phyloP scores from a whole-genome alignment of 1,140 invertebrate species.

The Hylyphantes graminicola region DNA sequence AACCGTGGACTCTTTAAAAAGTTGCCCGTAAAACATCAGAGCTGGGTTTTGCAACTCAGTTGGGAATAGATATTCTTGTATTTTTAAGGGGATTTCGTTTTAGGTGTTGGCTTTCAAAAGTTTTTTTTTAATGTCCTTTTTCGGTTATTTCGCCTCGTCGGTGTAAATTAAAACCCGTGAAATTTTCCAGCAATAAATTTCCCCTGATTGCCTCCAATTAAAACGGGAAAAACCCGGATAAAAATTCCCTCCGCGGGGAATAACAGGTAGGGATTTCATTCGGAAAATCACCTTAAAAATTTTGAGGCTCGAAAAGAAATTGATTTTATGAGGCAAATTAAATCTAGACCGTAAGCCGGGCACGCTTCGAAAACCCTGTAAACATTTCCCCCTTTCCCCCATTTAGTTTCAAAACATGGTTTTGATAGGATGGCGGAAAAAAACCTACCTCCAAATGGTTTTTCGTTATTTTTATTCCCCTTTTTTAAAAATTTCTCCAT shows the following conservation, averaged over 20 bases:
- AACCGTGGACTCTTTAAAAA: slow-evolving; percentile 21
- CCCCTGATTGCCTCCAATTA: slow-evolving; percentile 57
- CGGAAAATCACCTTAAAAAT: slow-evolving; percentile 59
- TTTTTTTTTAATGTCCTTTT: slow-evolving; percentile 23
- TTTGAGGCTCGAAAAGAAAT: slow-evolving; percentile 40
- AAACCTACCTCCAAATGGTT: background rate
- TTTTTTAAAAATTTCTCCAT: slow-evolving; percentile 5
- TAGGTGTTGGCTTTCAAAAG: background rate
- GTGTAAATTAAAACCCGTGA: slow-evolving; percentile 58
- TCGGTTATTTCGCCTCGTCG: background rate
- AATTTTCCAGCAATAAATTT: slow-evolving; percentile 59
- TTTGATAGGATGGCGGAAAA: too few relatives aligned
- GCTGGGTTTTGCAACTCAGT: slow-evolving; percentile 15
- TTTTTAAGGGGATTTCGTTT: slow-evolving; percentile 21
- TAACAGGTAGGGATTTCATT: slow-evolving; percentile 29
- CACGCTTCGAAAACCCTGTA: slow-evolving; percentile 22
- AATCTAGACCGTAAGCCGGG: slow-evolving; percentile 31
- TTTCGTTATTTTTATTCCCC: slow-evolving; percentile 34
- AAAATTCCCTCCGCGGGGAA: slow-evolving; percentile 54
- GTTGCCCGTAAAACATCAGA: slow-evolving; percentile 47
- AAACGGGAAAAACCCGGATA: slow-evolving; percentile 41
- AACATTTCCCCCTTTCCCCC: slow-evolving; percentile 38
- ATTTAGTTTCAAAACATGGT: too few relatives aligned
- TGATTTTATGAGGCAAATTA: slow-evolving; percentile 59
- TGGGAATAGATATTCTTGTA: slow-evolving; percentile 10